These are phyloP conservation scores for Drosophila anceps DNA, from an alignment of 2,888 invertebrate genomes.

Conservation along the genomic window DNA sequence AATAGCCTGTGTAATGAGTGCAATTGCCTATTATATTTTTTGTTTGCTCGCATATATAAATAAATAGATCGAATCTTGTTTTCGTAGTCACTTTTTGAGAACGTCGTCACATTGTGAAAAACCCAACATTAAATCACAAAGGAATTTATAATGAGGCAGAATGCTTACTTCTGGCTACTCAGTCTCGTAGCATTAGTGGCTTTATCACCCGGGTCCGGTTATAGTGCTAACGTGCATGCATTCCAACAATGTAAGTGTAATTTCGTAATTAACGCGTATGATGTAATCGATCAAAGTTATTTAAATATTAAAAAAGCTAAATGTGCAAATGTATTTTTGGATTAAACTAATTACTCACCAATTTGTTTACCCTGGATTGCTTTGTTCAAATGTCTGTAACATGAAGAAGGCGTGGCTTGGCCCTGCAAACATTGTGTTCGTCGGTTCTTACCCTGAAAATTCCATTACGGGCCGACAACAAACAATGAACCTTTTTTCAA, in stretches of 20 bases:
- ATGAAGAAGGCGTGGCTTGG: background rate
- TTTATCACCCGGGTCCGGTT: conserved; percentile 6
- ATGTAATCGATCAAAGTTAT: background rate
- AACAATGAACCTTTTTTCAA: background rate
- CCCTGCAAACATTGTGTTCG: background rate
- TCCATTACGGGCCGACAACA: background rate
- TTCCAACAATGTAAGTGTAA: conserved; percentile 57
- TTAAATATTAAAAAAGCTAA: background rate
- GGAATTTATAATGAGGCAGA: conserved; percentile 47
- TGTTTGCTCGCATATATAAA: conserved; percentile 7
- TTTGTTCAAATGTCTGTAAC: background rate
- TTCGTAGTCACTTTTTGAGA: conserved; percentile 27
- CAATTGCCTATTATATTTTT: conserved; percentile 31
- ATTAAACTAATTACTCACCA: background rate
- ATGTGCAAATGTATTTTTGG: background rate
- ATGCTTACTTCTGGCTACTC: conserved; percentile 31
- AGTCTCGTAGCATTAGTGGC: conserved; percentile 37
- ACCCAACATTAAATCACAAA: conserved; percentile 31
- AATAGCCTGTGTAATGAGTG: conserved; percentile 45
- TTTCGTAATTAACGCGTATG: background rate
- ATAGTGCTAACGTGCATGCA: conserved; percentile 25
- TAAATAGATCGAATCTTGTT: conserved; percentile 29
- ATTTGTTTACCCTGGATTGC: background rate
- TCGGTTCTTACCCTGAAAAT: background rate
- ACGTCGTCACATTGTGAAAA: conserved; percentile 26